phyloP scores from a whole-genome alignment of 2,797 vertebrate species.

The Smutsia temminckii region DNA sequence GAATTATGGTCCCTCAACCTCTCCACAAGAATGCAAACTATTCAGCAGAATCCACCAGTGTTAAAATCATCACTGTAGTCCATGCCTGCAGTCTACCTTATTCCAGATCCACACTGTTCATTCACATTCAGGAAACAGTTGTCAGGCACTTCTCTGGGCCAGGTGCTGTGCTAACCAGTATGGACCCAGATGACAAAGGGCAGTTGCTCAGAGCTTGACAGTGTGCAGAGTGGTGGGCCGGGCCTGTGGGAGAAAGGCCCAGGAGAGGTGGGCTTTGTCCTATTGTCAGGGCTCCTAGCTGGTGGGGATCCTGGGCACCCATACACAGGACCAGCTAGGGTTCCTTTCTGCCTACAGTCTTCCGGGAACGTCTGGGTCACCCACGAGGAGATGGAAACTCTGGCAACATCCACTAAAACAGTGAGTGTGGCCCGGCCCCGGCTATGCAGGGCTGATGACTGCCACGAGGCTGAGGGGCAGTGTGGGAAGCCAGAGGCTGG shows the following conservation, averaged over 20 bases:
- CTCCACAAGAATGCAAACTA: not conserved
- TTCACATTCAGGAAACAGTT: not conserved
- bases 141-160: not conserved
- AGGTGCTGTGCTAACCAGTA: not conserved
- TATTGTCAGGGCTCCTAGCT: not conserved
- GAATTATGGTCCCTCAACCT: not conserved
- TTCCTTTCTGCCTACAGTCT: conserved; percentile 87
- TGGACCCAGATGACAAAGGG: not conserved
- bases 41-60: not conserved
- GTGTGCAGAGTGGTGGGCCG: not conserved
- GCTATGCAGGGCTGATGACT: not conserved
- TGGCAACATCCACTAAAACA: conserved; percentile 95
- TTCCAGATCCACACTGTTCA: not conserved
- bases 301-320: not conserved
- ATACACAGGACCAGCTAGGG: not conserved
- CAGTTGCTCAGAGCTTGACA: not conserved
- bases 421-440: conserved; percentile 87
- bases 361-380: conserved; percentile 99
- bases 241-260: not conserved
- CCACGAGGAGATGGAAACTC: conserved; percentile 98
- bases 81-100: not conserved
- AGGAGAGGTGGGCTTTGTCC: not conserved
- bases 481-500: not conserved
- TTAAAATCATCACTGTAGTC: not conserved
- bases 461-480: not conserved